These are phyloP conservation scores for Petrocephalus microphthalmus DNA, from an alignment of 2,113 vertebrate species.

Conservation along the genomic window DNA sequence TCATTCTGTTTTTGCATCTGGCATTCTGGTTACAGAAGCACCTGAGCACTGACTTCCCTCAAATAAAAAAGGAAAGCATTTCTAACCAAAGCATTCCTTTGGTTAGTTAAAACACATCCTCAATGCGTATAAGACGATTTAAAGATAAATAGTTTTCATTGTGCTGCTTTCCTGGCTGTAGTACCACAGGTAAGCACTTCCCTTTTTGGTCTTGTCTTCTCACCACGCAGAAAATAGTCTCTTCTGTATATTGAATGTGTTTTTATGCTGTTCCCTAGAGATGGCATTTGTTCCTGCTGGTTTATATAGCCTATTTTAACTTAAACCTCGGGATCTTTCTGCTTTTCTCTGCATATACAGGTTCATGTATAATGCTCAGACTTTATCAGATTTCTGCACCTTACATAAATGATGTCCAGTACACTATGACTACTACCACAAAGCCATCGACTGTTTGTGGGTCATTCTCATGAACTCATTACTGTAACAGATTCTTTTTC, in stretches of 20 bases:
- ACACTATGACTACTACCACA: background rate
- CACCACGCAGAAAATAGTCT: background rate
- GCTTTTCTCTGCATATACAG: background rate
- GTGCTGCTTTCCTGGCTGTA: background rate
- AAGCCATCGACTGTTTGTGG: background rate
- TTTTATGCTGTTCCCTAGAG: background rate
- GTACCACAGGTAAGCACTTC: background rate
- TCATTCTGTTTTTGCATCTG: no score
- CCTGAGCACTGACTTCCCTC: no score
- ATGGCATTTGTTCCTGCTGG: background rate
- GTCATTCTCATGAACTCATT: no score
- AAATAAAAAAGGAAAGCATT: no score
- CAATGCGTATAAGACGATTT: background rate
- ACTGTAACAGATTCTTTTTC: background rate
- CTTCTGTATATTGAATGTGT: background rate
- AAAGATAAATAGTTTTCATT: background rate
- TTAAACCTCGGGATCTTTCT: background rate
- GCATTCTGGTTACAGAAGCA: no score
- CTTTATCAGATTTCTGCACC: background rate
- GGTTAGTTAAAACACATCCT: background rate
- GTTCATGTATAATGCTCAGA: background rate
- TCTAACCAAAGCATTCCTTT: no score
- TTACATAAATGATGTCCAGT: background rate
- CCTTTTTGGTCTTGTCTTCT: background rate
- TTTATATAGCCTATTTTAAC: background rate